Evolutionary conservation across 2,113 vertebrate species (phyloP), one percentile per base, ranked within the genome.

Genomic region (Chaetura pelagica): DNA sequence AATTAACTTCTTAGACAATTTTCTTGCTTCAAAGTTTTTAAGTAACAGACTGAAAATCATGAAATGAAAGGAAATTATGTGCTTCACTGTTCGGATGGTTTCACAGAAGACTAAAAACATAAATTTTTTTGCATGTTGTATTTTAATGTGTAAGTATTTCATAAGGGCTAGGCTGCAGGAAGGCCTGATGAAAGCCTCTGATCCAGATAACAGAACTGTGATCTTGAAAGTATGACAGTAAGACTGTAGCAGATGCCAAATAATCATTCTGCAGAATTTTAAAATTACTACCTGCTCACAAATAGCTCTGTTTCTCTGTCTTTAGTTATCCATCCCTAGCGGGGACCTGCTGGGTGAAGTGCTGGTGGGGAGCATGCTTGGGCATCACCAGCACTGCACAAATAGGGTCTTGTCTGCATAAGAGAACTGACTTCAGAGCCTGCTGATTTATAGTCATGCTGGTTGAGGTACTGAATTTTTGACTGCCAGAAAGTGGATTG

Each of bases 281-380:
- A 44, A 38, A 63, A 35, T 46, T 17, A 26, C 5, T 34, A 42
- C 9, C 59, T 83, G 66, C 61, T 82, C 2, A 1, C 10, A n/a
- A 35, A 20, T 7, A 7, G 8, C 40, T 49, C 40, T 40, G 10
- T 26, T 19, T 21, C 61, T 11, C 26, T 7, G 17, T 13, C n/a
- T 7, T 48, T 38, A 49, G 46, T 19, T 11, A 5, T 4, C 22
- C 15, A 1, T 27, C 14, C n/a, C 38, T 75, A 3, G 1, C 20
- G 4, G 67, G 12, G 62, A 27, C 71, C 32, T 16, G 55, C 74
- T 77, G 78, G 30, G 30, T 32, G 8, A 64, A 27, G 75, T 0
- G 0, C n/a, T 46, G 20, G 21, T 4, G 4, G 12, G 81, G 59
- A 27, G 38, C 26, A 9, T 5, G 32, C 14, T 10, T 61, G 64